A percentile compares a stretch with the other conserved stretches of the same genome.
Evolutionary conservation across 2,797 vertebrate genomes (phyloP).

Genomic region (Sebastes steindachneri): DNA sequence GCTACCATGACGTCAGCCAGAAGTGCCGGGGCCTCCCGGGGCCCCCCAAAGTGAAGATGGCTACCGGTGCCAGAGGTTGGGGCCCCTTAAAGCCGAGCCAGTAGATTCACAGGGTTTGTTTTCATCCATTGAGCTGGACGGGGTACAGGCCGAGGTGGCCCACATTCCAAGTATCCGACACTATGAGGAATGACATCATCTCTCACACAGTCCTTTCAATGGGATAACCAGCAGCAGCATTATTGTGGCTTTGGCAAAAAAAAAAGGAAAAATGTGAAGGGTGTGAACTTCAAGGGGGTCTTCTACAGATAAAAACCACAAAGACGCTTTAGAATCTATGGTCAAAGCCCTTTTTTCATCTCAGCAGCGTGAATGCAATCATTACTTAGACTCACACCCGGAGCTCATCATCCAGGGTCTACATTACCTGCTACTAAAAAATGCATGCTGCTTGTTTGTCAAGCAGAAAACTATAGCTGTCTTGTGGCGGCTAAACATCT

Average conservation of each 20-base stretch:
- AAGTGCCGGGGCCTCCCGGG: conserved; percentile 47
- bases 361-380: conserved; percentile 25
- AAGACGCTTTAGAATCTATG: conserved; percentile 45
- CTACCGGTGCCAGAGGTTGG: conserved; percentile 67
- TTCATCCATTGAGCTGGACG: conserved; percentile 62
- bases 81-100: conserved; percentile 57
- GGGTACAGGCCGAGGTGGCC: conserved; percentile 36
- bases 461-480: neutral
- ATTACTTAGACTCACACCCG: conserved; percentile 7
- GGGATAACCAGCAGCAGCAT: conserved; percentile 51
- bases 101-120: conserved; percentile 59
- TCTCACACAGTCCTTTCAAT: conserved; percentile 49
- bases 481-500: neutral
- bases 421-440: neutral
- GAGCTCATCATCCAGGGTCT: conserved; percentile 14
- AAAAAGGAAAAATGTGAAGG: conserved; percentile 37
- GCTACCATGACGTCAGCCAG: conserved; percentile 74
- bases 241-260: conserved; percentile 41
- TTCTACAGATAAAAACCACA: conserved; percentile 36
- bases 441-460: neutral
- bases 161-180: conserved; percentile 63
- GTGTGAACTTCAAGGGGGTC: conserved; percentile 64
- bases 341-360: conserved; percentile 46
- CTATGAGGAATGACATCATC: conserved; percentile 75
- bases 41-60: conserved; percentile 68